Base-by-base conservation (phyloP, 53 echinoderm and acorn worm genomes). In the Luidia sarsii region DNA sequence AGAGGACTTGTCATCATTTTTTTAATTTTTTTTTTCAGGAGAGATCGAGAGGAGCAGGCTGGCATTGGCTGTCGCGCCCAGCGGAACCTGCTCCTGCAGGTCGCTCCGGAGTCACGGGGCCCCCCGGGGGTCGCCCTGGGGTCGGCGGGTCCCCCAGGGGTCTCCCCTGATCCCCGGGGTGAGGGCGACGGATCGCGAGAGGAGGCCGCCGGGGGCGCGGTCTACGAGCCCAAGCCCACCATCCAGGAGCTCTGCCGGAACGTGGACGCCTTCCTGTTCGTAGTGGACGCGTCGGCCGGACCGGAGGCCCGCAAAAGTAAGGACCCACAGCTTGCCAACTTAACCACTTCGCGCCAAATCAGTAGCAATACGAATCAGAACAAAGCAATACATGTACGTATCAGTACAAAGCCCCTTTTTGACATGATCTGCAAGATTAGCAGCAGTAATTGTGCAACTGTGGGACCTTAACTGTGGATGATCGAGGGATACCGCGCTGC, bases 241-340 rank as follows among this genome's bases (percentile, higher is more conserved):
- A 87, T 99, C 45, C 91, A 87, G 67, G 86, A 84, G 16, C 87
- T 99, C 34, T 94, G 94, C 71, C 23, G 79, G 13, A 87, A 68
- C n/a, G 91, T 91, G 10, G 94, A 91, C 65, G 99, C 89, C 0
- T 99, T 99, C 36, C 85, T 99, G 23, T 99, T 87, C 82, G 91
- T 99, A 3, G 89, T 99, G 29, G 89, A 99, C 53, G 90, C 95
- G 15, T 72, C 91, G 20, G 65, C 67, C 29, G 28, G 87, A 1
- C 0, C 70, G 13, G 69, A 87, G 20, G 39, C 63, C 87, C 36
- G 88, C 84, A 59, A 55, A 80, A 32, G 11, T 41, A 11, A 41
- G 41, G 41, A n/a, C n/a, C n/a, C n/a, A n/a, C n/a, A n/a, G n/a
- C n/a, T n/a, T n/a, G n/a, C n/a, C n/a, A n/a, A n/a, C n/a, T n/a